These are phyloP conservation scores for Xylota segnis DNA, from an alignment of 2,888 invertebrate species.

Conservation along the genomic window DNA sequence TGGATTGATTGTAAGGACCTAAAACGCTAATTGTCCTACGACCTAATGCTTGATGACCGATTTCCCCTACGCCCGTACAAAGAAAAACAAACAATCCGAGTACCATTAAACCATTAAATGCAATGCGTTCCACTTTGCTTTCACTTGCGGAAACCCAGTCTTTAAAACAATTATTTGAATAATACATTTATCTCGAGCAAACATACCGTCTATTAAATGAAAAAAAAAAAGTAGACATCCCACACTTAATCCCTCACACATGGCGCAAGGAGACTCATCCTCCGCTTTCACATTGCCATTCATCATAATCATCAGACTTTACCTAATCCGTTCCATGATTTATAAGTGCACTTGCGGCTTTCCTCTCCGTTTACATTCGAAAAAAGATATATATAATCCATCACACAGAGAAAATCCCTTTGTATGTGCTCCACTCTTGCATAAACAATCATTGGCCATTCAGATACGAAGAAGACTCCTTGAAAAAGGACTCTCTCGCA, in stretches of 20 bases:
- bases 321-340: constrained; percentile 55
- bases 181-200: neutral
- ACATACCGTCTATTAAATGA: neutral
- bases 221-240: neutral
- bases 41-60: too few relatives aligned
- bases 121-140: too few relatives aligned
- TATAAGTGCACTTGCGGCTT: constrained; percentile 40
- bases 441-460: constrained; percentile 58
- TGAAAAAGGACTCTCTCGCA: constrained; percentile 4
- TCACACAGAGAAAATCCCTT: neutral
- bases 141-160: neutral
- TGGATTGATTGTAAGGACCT: too few relatives aligned
- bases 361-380: neutral
- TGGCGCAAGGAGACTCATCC: neutral
- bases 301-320: constrained; percentile 48
- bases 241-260: constrained; percentile 4
- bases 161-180: neutral
- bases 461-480: constrained; percentile 17
- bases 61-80: too few relatives aligned
- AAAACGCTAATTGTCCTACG: too few relatives aligned
- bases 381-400: neutral
- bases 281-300: constrained; percentile 1
- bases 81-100: too few relatives aligned
- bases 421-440: constrained; percentile 23
- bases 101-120: too few relatives aligned